Base-by-base conservation (phyloP, 2,797 vertebrate species). In the Chaetophractus vellerosus region DNA sequence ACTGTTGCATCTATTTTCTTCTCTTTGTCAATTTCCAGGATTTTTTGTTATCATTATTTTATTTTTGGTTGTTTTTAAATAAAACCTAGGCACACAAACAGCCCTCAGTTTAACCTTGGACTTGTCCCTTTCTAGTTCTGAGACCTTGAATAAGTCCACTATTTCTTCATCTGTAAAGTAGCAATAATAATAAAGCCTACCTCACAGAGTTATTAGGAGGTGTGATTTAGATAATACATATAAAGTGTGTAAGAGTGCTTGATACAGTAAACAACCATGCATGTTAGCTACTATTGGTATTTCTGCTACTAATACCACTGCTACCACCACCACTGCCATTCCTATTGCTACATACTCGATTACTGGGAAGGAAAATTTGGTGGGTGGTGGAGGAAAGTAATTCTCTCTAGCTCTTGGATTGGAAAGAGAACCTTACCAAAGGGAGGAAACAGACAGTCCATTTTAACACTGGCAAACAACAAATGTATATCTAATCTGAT, bases 131-230 rank as follows among this genome's bases (percentile, higher is more conserved):
- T 82, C 41, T 92, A 84, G 31, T 75, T 86, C 26, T 16, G 26
- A 50, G 68, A 74, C 0, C 6, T 31, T 88, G 28, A 50, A 59
- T 90, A 82, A 48, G 1, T 38, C 87, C 2, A 68, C 5, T 10
- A 61, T 84, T 90, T 81, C 33, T 88, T 92, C 19, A 68, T 78
- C 14, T 88, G 21, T 84, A 84, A 88, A 88, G 61, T 64, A 66
- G 3, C 5, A 93, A 45, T 71, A 59, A 26, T 52, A n/a, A 57
- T 41, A 96, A 5, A 76, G 3, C 2, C 23, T 74, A 75, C 26
- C n/a, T 64, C 31, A n/a, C 26, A 90, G 21, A 6, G 11, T 33
- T 61, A 76, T 95, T 48, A 36, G 68, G 28, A 82, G 21, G 11
- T 68, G 9, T 61, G 61, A 50, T 59, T 79, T 21, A 57, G 41